Percentiles rank a stretch among this genome's conserved stretches.
Conservation (phyloP, 2,888 invertebrate species). For the Calameuta idolon region DNA sequence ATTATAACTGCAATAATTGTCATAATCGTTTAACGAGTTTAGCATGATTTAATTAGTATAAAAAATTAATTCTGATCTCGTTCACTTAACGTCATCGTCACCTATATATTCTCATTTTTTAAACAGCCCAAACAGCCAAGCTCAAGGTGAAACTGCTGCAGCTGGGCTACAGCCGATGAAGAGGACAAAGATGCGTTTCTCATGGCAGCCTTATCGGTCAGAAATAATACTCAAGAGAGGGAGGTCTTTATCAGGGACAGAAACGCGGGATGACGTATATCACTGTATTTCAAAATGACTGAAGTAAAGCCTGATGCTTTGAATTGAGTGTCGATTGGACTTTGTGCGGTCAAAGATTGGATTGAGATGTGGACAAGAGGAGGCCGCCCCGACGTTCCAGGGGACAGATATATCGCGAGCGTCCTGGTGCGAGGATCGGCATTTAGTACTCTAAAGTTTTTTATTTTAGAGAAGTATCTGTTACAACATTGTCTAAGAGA, state of each 20-base stretch:
- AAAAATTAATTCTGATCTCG: too few relatives aligned
- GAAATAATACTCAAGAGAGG: background rate
- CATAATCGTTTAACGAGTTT: background rate
- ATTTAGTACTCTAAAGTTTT: constrained; percentile 8
- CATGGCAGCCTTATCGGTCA: background rate
- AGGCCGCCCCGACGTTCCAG: constrained; percentile 47
- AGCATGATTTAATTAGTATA: too few relatives aligned
- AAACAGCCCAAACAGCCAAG: background rate
- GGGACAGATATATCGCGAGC: constrained; percentile 56
- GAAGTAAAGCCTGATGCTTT: background rate
- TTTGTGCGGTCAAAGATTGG: constrained; percentile 64
- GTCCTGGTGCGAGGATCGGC: constrained; percentile 48
- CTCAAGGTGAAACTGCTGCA: background rate
- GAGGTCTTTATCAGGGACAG: background rate
- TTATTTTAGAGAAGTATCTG: background rate
- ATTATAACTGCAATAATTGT: background rate
- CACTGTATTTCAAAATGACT: background rate
- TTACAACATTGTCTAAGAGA: background rate
- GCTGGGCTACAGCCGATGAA: background rate
- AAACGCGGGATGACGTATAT: constrained; percentile 1
- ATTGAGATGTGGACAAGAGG: constrained; percentile 54
- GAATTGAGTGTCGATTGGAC: constrained; percentile 47
- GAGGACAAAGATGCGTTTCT: background rate
- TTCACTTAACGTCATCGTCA: too few relatives aligned
- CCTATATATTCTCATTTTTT: background rate